A percentile compares a stretch with the other conserved stretches of the same genome.
phyloP scores from a whole-genome alignment of 2,113 vertebrate genomes.

The Cynoglossus semilaevis region DNA sequence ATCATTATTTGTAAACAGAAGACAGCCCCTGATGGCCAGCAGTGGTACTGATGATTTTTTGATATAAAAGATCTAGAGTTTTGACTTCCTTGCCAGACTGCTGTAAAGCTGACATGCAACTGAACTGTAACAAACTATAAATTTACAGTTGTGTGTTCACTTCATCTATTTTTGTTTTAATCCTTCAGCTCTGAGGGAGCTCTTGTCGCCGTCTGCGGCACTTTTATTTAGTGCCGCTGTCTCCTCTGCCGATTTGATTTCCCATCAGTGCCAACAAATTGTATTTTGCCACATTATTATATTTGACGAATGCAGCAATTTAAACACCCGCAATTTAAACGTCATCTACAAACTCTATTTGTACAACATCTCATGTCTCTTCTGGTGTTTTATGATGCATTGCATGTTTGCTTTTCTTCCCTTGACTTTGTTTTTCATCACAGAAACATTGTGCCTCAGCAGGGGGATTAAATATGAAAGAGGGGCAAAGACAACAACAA shows the following conservation, averaged over 20 bases:
- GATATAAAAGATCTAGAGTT: too few relatives aligned
- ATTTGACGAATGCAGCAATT: constrained; percentile 40
- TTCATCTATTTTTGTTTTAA: not conserved
- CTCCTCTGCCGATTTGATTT: constrained; percentile 14
- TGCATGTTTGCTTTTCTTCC: constrained; percentile 50
- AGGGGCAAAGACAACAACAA: constrained; percentile 61
- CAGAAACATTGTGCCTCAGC: constrained; percentile 55
- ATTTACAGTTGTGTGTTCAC: too few relatives aligned
- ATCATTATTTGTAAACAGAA: too few relatives aligned
- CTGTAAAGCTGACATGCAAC: too few relatives aligned
- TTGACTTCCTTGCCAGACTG: too few relatives aligned
- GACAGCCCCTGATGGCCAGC: too few relatives aligned
- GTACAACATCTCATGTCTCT: constrained; percentile 29
- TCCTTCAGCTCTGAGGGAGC: constrained; percentile 2
- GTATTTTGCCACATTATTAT: constrained; percentile 22
- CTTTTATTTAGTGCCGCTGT: not conserved
- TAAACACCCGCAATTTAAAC: constrained; percentile 40
- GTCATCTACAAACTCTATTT: constrained; percentile 15
- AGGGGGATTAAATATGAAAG: constrained; percentile 68
- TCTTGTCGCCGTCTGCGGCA: too few relatives aligned
- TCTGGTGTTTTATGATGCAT: constrained; percentile 34
- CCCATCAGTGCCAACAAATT: constrained; percentile 6
- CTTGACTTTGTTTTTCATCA: constrained; percentile 51
- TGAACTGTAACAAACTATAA: too few relatives aligned
- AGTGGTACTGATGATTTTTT: too few relatives aligned